Base-by-base conservation (phyloP, 2,797 vertebrate species). In the Notoglanidium macrostoma region DNA sequence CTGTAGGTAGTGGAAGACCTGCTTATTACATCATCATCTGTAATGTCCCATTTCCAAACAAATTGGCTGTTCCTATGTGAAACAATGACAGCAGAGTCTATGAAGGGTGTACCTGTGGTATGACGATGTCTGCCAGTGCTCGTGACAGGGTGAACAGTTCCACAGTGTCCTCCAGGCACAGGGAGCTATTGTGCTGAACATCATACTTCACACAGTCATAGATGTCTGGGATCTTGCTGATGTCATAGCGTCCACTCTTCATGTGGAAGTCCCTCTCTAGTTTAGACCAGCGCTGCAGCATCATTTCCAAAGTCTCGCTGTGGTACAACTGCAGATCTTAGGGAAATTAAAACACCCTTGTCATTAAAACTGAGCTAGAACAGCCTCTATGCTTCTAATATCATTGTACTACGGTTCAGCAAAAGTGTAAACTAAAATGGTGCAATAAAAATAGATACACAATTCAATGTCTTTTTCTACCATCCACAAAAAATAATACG, bases 151-250 rank as follows among this genome's bases (percentile, higher is more conserved):
- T 95, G 89, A 99, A 97, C 84, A 99, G 95, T 72, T 99, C 98
- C 76, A 97, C 93, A 0, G 97, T 99, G 94, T 98, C 97, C 93
- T 97, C 96, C 90, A 99, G 95, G 46, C 95, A 97, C 88, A 99
- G 96, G 0, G 95, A 93, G 10, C 95, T 92, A 88, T 99, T 99
- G 95, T 99, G 98, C 89, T 99, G 98, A 0, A 97, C 96, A 3
- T 99, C 98, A 2, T 99, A 99, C 90, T 99, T 99, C 91, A 99
- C 96, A 65, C 98, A 99, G 95, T 99, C 98, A 0, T 99, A 99
- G 90, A 99, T 99, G 90, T 99, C 98, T 0, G 98, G 98, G 89
- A 99, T 97, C 93, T 99, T 99, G 93, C 98, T 99, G 94, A 99
- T 99, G 93, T 99, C 98, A 0, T 98, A 99, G 70, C 98, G 98